phyloP scores from a whole-genome alignment of 2,888 invertebrate species.

The Nasonia oneida region DNA sequence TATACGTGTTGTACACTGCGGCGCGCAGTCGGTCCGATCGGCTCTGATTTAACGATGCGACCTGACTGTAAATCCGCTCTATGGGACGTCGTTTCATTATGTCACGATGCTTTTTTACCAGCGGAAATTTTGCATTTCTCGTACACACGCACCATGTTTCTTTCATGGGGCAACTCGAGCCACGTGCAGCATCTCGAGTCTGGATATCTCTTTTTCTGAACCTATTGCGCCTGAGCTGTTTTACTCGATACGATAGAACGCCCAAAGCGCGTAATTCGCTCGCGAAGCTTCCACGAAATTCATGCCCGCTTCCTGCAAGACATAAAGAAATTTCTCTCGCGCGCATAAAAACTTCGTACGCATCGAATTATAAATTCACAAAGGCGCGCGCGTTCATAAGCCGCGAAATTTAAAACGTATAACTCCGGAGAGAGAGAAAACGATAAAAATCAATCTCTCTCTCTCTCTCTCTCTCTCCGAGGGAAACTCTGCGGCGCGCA shows the following conservation, averaged over 20 bases:
- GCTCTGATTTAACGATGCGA: slow-evolving; percentile 8
- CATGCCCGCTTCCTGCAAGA: neutral
- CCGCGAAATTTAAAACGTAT: neutral
- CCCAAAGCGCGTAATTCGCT: neutral
- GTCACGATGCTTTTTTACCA: neutral
- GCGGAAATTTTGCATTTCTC: neutral
- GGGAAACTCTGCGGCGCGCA: too few relatives aligned
- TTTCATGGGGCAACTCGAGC: neutral
- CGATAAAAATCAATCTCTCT: neutral
- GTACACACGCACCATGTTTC: neutral
- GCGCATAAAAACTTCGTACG: neutral
- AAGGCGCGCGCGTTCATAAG: neutral
- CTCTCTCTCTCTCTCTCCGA: too few relatives aligned
- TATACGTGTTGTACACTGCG: neutral
- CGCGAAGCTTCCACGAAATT: neutral
- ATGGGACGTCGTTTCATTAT: neutral
- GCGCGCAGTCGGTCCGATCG: neutral
- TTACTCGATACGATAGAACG: too few relatives aligned
- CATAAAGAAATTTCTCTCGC: slow-evolving; percentile 7
- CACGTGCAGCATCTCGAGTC: neutral
- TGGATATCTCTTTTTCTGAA: too few relatives aligned
- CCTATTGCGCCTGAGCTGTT: too few relatives aligned
- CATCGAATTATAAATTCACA: neutral
- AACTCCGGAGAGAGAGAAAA: neutral
- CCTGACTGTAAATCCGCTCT: neutral